A percentile compares a stretch with the other conserved stretches of the same genome.
phyloP scores from a whole-genome alignment of 2,113 vertebrate species.

The Euleptes europaea region DNA sequence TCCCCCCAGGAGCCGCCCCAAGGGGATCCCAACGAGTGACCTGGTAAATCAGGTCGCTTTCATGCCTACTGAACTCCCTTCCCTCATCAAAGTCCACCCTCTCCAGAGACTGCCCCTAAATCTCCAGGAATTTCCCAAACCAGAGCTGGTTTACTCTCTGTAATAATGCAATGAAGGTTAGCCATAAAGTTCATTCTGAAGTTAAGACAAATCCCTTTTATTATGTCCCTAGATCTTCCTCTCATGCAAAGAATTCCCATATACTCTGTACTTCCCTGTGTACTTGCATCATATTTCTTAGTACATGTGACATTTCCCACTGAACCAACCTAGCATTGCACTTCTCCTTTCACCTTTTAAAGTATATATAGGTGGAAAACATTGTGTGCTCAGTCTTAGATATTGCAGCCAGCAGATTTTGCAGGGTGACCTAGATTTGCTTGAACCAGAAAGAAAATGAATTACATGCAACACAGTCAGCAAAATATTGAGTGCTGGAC shows the following conservation, averaged over 20 bases:
- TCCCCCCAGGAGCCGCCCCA: too few species aligned
- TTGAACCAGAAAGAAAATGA: not conserved
- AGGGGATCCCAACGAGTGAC: too few species aligned
- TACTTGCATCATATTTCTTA: conserved; percentile 4
- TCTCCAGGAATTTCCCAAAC: too few species aligned
- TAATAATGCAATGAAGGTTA: not conserved
- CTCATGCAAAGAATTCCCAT: not conserved
- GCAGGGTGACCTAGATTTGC: conserved; percentile 27
- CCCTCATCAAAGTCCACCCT: too few species aligned
- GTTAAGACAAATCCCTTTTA: not conserved
- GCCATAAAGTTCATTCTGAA: not conserved
- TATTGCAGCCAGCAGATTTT: not conserved
- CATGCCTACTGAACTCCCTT: too few species aligned
- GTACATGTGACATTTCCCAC: not conserved
- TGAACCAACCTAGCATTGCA: not conserved
- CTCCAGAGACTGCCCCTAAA: too few species aligned
- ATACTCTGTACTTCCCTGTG: not conserved
- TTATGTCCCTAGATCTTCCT: not conserved
- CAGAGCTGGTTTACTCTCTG: not conserved
- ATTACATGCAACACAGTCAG: not conserved
- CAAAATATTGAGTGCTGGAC: not conserved
- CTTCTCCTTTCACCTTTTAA: not conserved
- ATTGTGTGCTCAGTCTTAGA: not conserved
- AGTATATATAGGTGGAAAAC: conserved; percentile 2
- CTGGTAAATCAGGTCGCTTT: too few species aligned